Conservation (phyloP, 1,140 invertebrate species). For the Schlechtendalia chinensis region DNA sequence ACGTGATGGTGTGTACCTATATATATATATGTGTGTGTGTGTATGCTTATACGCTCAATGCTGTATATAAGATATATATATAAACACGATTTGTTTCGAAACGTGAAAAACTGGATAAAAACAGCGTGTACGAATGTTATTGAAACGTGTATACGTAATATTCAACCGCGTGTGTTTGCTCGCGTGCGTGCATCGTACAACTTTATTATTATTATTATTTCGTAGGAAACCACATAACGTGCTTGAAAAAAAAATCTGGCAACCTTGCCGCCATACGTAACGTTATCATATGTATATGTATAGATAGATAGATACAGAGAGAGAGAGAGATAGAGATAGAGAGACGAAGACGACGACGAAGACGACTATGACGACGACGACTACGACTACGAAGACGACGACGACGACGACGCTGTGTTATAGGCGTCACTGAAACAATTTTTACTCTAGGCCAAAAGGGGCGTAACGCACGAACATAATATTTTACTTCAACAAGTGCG, state of each 20-base stretch:
- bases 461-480: conserved; percentile 50
- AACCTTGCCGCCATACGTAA: conserved; percentile 25
- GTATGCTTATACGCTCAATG: background rate
- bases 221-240: conserved; percentile 44
- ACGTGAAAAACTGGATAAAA: conserved; percentile 32
- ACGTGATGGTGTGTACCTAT: background rate
- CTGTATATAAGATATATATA: no score
- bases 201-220: conserved; percentile 45
- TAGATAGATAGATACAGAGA: background rate
- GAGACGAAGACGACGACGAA: background rate
- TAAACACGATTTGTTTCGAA: conserved; percentile 17
- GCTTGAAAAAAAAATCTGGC: conserved; percentile 46
- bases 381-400: background rate
- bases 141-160: background rate
- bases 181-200: conserved; percentile 28
- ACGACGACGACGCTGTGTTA: conserved; percentile 19
- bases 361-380: conserved; percentile 7
- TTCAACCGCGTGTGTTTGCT: background rate
- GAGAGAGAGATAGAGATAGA: no score
- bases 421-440: conserved; percentile 48
- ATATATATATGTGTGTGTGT: background rate
- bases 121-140: conserved; percentile 32
- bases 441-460: conserved; percentile 49
- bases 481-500: conserved; percentile 47
- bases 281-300: background rate